phyloP scores from a whole-genome alignment of 1,140 invertebrate genomes.

The Drosophila leontia region DNA sequence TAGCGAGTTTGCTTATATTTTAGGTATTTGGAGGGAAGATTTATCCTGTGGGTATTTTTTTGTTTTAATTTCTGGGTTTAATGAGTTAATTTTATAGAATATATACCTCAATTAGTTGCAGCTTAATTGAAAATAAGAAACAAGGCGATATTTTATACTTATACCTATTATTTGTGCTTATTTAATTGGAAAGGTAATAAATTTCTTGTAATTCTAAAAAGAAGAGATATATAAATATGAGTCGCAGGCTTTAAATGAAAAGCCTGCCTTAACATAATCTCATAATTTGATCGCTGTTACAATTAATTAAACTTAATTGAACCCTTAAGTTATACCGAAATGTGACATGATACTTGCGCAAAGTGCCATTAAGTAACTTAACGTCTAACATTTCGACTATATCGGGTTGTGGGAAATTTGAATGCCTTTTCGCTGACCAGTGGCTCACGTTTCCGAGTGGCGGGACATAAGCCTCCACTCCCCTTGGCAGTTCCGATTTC shows the following conservation, averaged over 20 bases:
- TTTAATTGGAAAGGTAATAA: background rate
- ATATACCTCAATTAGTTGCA: background rate
- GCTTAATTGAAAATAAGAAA: background rate
- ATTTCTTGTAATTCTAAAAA: background rate
- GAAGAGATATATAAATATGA: background rate
- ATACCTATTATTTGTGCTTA: background rate
- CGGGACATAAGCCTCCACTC: conserved; percentile 3
- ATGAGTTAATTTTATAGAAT: background rate
- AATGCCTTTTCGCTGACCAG: conserved; percentile 11
- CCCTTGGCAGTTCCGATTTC: conserved; percentile 44
- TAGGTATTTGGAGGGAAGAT: background rate
- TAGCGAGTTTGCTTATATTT: background rate
- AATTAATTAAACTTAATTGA: conserved; percentile 44
- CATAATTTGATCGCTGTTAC: background rate
- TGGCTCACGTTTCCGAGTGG: conserved; percentile 22
- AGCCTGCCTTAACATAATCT: too few relatives aligned
- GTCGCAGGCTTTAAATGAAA: background rate
- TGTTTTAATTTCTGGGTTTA: background rate
- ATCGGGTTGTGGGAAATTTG: conserved; percentile 6
- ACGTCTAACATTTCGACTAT: background rate
- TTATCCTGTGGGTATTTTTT: background rate
- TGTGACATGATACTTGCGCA: background rate
- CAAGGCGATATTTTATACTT: background rate
- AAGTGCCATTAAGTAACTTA: conserved; percentile 24
- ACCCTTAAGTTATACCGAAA: conserved; percentile 1